Evolutionary conservation across 2,888 invertebrate genomes (phyloP).

Genomic region (Xylocampa areola): DNA sequence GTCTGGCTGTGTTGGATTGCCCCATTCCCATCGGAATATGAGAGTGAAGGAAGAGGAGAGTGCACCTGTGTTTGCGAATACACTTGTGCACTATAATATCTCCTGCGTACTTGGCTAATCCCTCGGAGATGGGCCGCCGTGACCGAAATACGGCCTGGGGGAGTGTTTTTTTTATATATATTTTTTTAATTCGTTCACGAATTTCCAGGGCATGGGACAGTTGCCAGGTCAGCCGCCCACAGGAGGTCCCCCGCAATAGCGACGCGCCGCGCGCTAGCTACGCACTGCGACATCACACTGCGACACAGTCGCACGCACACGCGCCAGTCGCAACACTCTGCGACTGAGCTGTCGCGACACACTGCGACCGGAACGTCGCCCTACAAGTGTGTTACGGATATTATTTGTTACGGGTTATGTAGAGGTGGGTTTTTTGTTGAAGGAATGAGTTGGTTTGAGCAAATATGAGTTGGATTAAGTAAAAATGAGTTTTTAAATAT

Average conservation of each 20-base stretch:
- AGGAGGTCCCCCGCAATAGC: slow-evolving; percentile 86
- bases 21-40: too few relatives aligned
- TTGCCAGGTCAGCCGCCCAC: slow-evolving; percentile 83
- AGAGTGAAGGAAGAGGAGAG: too few relatives aligned
- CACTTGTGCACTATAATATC: too few relatives aligned
- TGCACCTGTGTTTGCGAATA: too few relatives aligned
- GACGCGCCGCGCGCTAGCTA: slow-evolving; percentile 65
- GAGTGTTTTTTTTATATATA: too few relatives aligned
- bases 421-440: slow-evolving; percentile 1
- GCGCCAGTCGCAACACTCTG: slow-evolving; percentile 1
- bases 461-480: not conserved
- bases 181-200: too few relatives aligned
- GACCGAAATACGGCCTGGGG: too few relatives aligned
- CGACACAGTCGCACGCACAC: slow-evolving; percentile 6
- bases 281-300: slow-evolving; percentile 43
- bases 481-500: not conserved
- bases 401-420: slow-evolving; percentile 10
- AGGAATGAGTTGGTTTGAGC: not conserved
- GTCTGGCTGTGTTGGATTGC: too few relatives aligned
- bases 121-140: too few relatives aligned
- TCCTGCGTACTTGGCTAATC: too few relatives aligned
- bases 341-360: not conserved
- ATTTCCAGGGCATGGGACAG: slow-evolving; percentile 81
- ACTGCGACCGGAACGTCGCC: slow-evolving; percentile 6
- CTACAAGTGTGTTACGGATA: slow-evolving; percentile 5